Evolutionary conservation across 2,888 invertebrate genomes (phyloP), one percentile per base, ranked within the genome.

Genomic region (Patella caerulea): DNA sequence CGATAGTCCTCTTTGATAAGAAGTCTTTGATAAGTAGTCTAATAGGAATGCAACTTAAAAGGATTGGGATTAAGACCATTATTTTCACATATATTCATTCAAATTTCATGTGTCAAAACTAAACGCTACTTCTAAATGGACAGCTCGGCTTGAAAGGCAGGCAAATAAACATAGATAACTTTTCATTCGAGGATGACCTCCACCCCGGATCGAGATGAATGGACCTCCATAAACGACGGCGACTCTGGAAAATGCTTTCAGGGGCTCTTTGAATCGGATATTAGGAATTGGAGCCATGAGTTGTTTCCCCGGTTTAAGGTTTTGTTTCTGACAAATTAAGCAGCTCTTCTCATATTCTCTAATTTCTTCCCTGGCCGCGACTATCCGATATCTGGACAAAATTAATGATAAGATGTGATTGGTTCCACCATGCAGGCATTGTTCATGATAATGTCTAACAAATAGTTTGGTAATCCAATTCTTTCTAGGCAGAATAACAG

Each of bases 211-310:
- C 15, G 81, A 79, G 2, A 81, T 24, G 54, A 84, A 82, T 29
- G 84, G 85, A 19, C 82, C 83, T 24, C 69, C 83, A 73, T 69
- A 85, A 71, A 84, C 81, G 2, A 85, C 80, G 19, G 79, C 74
- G 72, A 55, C 19, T n/a, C 70, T 12, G 11, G 78, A 69, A 74
- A 84, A 84, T 65, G 83, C n/a, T n/a, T n/a, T n/a, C n/a, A n/a
- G n/a, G n/a, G n/a, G n/a, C n/a, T n/a, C n/a, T n/a, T n/a, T n/a
- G 11, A 75, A 17, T 71, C 82, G 19, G 4, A 59, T 24, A 29
- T 73, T 56, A 55, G 80, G 82, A 11, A 79, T 70, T 9, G 75
- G 77, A 15, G 79, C 79, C 76, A 77, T 79, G 19, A 77, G 54
- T 54, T 77, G 79, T 12, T 12, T 55, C 5, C 34, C n/a, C 34